Conservation (phyloP, 2,888 invertebrate species). For the Dinocampus coccinellae region DNA sequence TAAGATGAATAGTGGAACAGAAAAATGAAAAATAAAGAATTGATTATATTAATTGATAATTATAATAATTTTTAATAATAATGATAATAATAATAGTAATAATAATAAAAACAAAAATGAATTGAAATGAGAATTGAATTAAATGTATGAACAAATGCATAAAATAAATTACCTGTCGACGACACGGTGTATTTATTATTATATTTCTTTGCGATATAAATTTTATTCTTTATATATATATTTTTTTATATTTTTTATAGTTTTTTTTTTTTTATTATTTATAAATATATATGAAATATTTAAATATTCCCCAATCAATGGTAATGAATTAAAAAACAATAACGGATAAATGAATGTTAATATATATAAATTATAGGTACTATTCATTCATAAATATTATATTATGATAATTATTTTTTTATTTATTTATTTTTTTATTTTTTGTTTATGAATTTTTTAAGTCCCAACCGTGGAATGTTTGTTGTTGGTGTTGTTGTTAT, state of each 20-base stretch:
- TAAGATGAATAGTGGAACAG: constrained; percentile 31
- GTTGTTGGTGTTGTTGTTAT: no score
- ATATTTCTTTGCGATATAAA: constrained; percentile 58
- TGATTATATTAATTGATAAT: no score
- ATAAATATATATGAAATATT: constrained; percentile 56
- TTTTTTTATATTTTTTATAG: no score
- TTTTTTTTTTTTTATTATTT: no score
- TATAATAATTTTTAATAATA: no score
- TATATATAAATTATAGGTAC: constrained; percentile 65
- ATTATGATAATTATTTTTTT: constrained; percentile 48
- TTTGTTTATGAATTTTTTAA: constrained; percentile 64
- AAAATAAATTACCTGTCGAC: constrained; percentile 54
- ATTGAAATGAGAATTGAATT: constrained; percentile 66
- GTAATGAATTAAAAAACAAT: constrained; percentile 49
- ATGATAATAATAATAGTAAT: constrained; percentile 38
- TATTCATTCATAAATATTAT: constrained; percentile 59
- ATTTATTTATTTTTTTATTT: no score
- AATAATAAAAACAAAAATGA: constrained; percentile 53
- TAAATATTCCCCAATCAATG: constrained; percentile 55
- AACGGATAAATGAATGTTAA: constrained; percentile 64
- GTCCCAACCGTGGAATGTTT: constrained; percentile 69
- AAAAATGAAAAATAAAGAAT: constrained; percentile 41
- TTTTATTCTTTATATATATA: no score
- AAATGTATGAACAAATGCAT: constrained; percentile 60
- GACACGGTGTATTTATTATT: neutral